Evolutionary conservation across 2,888 invertebrate genomes (phyloP), one percentile per base, ranked within the genome.

Genomic region (Eulithis testata): DNA sequence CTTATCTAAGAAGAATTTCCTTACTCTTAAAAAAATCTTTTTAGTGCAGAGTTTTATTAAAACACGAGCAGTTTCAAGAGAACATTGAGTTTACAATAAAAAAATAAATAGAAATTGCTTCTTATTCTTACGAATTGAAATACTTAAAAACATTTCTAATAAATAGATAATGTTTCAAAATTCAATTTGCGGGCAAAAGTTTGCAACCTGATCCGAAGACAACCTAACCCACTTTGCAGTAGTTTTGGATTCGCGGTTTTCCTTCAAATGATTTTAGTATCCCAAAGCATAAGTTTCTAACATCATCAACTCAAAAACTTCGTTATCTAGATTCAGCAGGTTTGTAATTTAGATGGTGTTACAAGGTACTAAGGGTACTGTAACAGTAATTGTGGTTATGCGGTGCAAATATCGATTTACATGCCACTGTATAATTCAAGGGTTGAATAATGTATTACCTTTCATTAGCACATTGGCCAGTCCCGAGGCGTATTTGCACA

Each of bases 401-500:
- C 83, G 89, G 90, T 90, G 90, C 90, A 90, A 90, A 90, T 92
- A 91, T 92, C 91, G 91, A 93, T 93, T 91, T 90, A 91, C 91
- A 91, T 90, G 88, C 87, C 87, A 86, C 90, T 90, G 93, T 91
- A 91, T 92, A 92, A 91, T 92, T 91, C 91, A 90, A 87, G 84
- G 90, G 86, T 87, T 93, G 92, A 93, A 93, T 93, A 91, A 93
- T 92, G 92, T 92, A 92, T 92, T 87, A 88, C 89, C 89, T 90
- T 92, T 92, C 92, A 93, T 93, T 93, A 92, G 91, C 91, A 91
- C 91, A 91, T 90, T 88, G 89, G 89, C 85, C 88, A 88, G 88
- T 86, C 86, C 88, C 84, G 85, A 82, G 88, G 86, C 87, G 88
- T 91, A 91, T 93, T 93, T 91, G 91, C 92, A 93, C 91, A 88